Evolutionary conservation across 2,888 invertebrate genomes (phyloP), one percentile per base, ranked within the genome.

Genomic region (Athripsodes cinereus): DNA sequence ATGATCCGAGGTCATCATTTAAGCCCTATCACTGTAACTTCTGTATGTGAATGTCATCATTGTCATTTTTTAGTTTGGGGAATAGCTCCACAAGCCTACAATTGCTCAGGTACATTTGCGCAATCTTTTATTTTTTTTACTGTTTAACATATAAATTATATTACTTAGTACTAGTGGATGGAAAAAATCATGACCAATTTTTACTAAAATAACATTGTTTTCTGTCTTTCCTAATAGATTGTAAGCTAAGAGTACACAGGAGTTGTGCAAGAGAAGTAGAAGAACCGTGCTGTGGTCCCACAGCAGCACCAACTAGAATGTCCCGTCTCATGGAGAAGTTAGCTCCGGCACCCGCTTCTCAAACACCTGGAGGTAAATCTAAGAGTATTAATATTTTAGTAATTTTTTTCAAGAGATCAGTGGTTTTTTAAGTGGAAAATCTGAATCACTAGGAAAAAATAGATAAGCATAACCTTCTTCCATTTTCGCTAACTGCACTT

Each of bases 41-140:
- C 89, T 65, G 90, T 93, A 69, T 92, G 91, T 64, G 86, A 88
- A 76, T 99, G 98, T 76, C 92, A 93, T 78, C 90, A 91, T 76
- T 98, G 98, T 78, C 89, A 91, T 69, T 82, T 86, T 70, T 88
- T 92, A 65, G 88, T 98, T 66, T 92, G 93, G 83, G 98, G 98
- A 52, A 89, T 98, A 60, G 95, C 96, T 68, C 94, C 96, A 64
- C 97, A 98, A 76, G 97, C 96, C 58, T 96, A 92, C 81, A 90
- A 94, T 69, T 99, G 98, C 75, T 84, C 88, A 70, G 89, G 96
- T 94, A 16, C 46, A 46, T 46, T 6, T 6, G 6, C 6, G 18
- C 46, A 20, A 16, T 18, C 18, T 18, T 22, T 16, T 52, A 16
- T 52, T 26, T 52, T n/a, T 52, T 1, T 31, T 6, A 31, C n/a